Evolutionary conservation across 2,113 vertebrate species (phyloP).

Genomic region (Eupsittula cactorum): DNA sequence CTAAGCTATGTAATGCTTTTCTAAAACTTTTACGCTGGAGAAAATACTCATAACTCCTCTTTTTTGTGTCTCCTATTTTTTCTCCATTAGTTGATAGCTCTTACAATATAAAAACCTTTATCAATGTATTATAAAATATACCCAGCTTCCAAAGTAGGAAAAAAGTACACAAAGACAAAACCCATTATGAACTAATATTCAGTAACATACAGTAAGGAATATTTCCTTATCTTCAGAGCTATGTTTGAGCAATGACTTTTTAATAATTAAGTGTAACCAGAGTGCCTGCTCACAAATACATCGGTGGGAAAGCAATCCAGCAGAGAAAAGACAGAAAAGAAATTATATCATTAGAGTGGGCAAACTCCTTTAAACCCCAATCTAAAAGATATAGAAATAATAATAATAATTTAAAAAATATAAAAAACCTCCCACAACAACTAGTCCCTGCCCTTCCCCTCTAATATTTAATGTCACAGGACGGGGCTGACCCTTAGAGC

Average conservation of each 20-base stretch:
- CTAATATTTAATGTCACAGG: neutral
- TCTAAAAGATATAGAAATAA: neutral
- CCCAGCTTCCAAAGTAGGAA: neutral
- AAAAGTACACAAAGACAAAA: neutral
- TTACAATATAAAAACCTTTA: neutral
- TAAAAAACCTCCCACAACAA: neutral
- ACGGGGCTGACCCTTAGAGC: neutral
- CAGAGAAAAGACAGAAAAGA: neutral
- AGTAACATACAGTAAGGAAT: neutral
- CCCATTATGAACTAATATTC: neutral
- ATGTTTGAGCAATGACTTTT: neutral
- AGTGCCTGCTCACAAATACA: neutral
- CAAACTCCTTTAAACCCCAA: neutral
- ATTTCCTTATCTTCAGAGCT: neutral
- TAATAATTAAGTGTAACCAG: constrained; percentile 10
- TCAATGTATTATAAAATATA: neutral
- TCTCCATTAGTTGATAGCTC: neutral
- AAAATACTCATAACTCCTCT: neutral
- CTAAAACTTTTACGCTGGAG: neutral
- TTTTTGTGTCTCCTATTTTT: neutral
- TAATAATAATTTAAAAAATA: neutral
- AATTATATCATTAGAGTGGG: neutral
- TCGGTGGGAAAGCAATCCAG: neutral
- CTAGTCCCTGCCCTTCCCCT: neutral
- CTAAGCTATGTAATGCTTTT: neutral